Evolutionary conservation across 2,113 vertebrate species (phyloP).

Genomic region (Mus musculus): GRCm39 chr1:181146501-181147000

Average conservation of each 20-base stretch:
- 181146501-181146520: no score
- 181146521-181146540: background rate
- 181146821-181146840: background rate
- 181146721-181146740: background rate
- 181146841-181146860: background rate
- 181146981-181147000: background rate
- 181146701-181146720: background rate
- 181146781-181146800: background rate
- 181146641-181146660: background rate
- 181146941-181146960: background rate
- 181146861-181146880: background rate
- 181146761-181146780: background rate
- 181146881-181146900: conserved; percentile 2
- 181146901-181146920: background rate
- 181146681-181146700: background rate
- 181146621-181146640: background rate
- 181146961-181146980: background rate
- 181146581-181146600: background rate
- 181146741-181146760: background rate
- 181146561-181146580: background rate
- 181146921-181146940: background rate
- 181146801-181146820: conserved; percentile 5
- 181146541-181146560: background rate
- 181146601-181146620: background rate
- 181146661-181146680: background rate